These are phyloP conservation scores for Psettodes erumei DNA, from an alignment of 2,113 vertebrate genomes.

Conservation along the genomic window DNA sequence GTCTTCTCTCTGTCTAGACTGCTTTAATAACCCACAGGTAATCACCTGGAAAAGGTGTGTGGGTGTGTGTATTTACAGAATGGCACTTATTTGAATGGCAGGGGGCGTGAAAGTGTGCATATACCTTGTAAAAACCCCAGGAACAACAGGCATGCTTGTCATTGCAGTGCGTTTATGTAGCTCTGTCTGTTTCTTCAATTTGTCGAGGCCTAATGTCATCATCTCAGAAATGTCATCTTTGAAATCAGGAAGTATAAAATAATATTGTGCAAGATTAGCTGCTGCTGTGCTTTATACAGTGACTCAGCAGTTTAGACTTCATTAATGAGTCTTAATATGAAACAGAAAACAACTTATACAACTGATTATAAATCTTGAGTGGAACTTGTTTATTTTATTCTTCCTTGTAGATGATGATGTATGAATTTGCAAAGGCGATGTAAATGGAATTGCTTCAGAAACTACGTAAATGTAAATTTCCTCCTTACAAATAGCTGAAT, in stretches of 20 bases:
- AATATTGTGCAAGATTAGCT: slow-evolving; percentile 2
- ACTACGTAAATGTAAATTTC: slow-evolving; percentile 9
- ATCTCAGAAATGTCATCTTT: slow-evolving; percentile 58
- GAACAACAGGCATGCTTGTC: slow-evolving; percentile 68
- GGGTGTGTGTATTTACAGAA: slow-evolving; percentile 53
- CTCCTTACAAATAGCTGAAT: slow-evolving; percentile 3
- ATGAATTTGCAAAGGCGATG: not conserved
- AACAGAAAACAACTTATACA: not conserved
- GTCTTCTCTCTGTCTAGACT: slow-evolving; percentile 76
- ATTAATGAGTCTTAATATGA: not conserved
- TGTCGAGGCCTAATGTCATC: slow-evolving; percentile 56
- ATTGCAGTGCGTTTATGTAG: slow-evolving; percentile 55
- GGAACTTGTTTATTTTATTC: not conserved
- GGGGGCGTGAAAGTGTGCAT: slow-evolving; percentile 52
- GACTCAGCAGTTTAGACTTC: not conserved
- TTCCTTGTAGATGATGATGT: not conserved
- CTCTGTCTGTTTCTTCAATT: slow-evolving; percentile 63
- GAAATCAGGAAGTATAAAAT: slow-evolving; percentile 31
- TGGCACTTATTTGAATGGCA: slow-evolving; percentile 37
- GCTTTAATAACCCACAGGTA: slow-evolving; percentile 66
- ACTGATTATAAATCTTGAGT: not conserved
- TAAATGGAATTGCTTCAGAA: slow-evolving; percentile 13
- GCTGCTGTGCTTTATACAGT: not conserved
- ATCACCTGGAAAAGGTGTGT: slow-evolving; percentile 54
- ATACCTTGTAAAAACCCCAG: slow-evolving; percentile 43